Percentiles rank a stretch among this genome's conserved stretches.
Conservation (phyloP, 2,113 vertebrate species). For the Lanius ludovicianus region DNA sequence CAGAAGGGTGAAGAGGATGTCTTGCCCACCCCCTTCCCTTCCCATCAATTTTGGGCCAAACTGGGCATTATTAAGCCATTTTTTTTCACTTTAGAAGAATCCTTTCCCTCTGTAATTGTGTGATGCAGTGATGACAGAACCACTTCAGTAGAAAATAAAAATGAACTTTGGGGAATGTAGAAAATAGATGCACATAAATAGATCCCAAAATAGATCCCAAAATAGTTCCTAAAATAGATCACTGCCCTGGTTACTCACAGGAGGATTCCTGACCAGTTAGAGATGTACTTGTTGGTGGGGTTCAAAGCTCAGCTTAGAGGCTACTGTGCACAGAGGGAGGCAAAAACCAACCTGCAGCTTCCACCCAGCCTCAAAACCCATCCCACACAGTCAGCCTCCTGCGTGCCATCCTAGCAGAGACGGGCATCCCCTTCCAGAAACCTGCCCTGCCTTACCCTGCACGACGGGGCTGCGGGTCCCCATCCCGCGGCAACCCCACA, state of each 20-base stretch:
- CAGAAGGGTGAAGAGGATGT: neutral
- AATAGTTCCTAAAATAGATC: too few relatives aligned
- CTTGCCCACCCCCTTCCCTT: neutral
- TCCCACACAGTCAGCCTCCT: neutral
- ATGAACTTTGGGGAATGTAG: fast-evolving
- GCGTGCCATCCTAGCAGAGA: neutral
- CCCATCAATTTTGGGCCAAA: neutral
- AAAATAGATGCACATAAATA: neutral
- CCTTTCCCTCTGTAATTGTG: neutral
- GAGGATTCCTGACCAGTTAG: neutral
- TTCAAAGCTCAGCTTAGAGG: neutral
- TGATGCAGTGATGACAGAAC: neutral
- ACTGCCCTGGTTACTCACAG: fast-evolving
- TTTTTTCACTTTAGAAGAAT: neutral
- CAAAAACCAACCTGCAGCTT: neutral
- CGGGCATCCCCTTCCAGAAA: neutral
- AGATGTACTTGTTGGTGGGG: neutral
- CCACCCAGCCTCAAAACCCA: neutral
- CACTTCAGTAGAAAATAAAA: neutral
- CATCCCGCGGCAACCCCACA: fast-evolving
- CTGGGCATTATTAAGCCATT: neutral
- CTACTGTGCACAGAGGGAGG: neutral
- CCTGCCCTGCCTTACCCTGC: neutral
- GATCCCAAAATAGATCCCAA: too few relatives aligned
- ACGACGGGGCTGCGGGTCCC: fast-evolving